Base-by-base conservation (phyloP, 1,140 invertebrate genomes). In the Drosophila tsacasi region DNA sequence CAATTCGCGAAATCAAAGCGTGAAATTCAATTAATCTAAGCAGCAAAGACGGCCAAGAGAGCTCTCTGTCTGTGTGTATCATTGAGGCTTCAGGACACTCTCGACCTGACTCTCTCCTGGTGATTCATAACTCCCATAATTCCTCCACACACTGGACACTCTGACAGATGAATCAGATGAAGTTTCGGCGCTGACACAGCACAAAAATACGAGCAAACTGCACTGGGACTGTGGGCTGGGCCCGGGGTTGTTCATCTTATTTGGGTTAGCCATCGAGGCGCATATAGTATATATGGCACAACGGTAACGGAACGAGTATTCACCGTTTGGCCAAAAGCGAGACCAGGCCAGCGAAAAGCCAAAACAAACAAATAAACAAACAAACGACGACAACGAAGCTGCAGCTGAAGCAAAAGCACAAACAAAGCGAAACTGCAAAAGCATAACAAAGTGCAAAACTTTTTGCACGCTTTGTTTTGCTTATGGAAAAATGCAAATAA, bases 21-120 rank as follows among this genome's bases (percentile, higher is more conserved):
- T 85, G 82, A 90, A 85, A 90, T 90, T 90, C 79, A 90, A 91
- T 90, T 90, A 90, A 85, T 82, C 79, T 91, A 82, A 91, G 79
- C 81, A 81, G 68, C 5, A 39, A 47, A 60, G 39, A 32, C 58
- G 13, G 21, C 12, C 21, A 40, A 39, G 5, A 54, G 58, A 59
- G 6, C 44, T 8, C 35, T 25, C 37, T 57, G 39, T 8, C 39
- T 39, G 32, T 65, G 12, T 23, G 46, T 23, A 13, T 35, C 21
- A 13, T 10, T 3, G 15, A 5, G 32, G 19, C 32, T 73, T 35
- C 67, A 44, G 69, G 54, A 58, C 49, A 40, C 60, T 21, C 40
- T 47, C n/a, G 12, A 39, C n/a, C 27, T 30, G n/a, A 1, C 40
- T 42, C 47, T 40, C 35, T 17, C 30, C 49, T 5, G 60, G 63